These are phyloP conservation scores for Tyrannus savana DNA, from an alignment of 2,113 vertebrate species.

Conservation along the genomic window DNA sequence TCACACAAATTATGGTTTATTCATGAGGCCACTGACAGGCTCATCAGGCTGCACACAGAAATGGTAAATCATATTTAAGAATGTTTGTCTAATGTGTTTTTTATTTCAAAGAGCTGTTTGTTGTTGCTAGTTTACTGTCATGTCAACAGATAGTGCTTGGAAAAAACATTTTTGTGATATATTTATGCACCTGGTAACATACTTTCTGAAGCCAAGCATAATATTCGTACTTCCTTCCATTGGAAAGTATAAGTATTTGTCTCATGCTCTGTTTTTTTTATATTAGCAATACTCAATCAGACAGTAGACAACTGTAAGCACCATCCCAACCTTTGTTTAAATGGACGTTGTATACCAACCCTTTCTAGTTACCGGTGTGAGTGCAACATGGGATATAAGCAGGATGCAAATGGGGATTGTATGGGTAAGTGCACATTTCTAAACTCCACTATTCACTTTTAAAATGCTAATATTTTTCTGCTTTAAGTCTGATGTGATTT, in stretches of 20 bases:
- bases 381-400: constrained; percentile 78
- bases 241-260: background rate
- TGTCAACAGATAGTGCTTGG: background rate
- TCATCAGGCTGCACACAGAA: background rate
- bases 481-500: background rate
- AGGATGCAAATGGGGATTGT: constrained; percentile 76
- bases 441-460: background rate
- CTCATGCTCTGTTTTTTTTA: background rate
- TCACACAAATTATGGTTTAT: background rate
- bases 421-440: constrained; percentile 64
- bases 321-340: constrained; percentile 76
- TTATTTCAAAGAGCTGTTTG: background rate
- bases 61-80: background rate
- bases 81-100: fast-evolving
- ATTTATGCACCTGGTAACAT: background rate
- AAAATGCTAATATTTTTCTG: background rate
- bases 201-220: background rate
- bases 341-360: constrained; percentile 77
- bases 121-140: background rate
- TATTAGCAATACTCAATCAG: constrained; percentile 76
- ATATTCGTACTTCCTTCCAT: background rate
- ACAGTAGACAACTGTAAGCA: constrained; percentile 77
- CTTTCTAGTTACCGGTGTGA: constrained; percentile 77
- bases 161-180: background rate
- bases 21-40: background rate